Evolutionary conservation across 2,797 vertebrate genomes (phyloP), one percentile per base, ranked within the genome.

Genomic region (Premnoplex brunnescens): DNA sequence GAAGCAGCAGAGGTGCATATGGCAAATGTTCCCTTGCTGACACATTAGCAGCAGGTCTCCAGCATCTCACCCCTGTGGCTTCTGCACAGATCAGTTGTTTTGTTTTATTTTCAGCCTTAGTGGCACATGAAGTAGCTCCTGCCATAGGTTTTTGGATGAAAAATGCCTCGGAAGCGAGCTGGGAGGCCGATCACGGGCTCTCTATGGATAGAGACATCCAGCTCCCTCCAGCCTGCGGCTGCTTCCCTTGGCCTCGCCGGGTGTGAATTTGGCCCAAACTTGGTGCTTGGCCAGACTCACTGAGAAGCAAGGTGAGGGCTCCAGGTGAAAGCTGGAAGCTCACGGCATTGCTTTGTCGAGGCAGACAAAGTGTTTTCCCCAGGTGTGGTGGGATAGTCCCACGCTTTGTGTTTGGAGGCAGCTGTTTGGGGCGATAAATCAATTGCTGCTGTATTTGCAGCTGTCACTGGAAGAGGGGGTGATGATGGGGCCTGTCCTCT

Each of bases 1-100:
- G 78, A 67, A 91, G 43, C 58, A 88, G 55, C 79, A 83, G 73
- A 51, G 2, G 4, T 80, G 46, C 91, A 86, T 66, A 66, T 93
- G 85, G 83, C 88, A 93, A 88, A 88, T 73, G 76, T 79, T 88
- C 62, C 80, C 73, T 94, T 77, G 46, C 89, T 91, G 88, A 58
- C 79, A 91, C 58, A 39, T 93, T 72, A 81, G 46, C 83, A 95
- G 88, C 85, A 83, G 72, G 64, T 95, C 68, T 52, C 52, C 4
- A 0, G 75, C 79, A 51, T 49, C 81, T 89, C 79, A 49, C 43
- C 17, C 68, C 41, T 41, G 67, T 69, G 84, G 71, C 89, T 96
- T 46, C 67, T 69, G 74, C 21, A 4, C 2, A 76, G 81, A 71
- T 68, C 60, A 84, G n/a, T 89, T 85, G 72, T 71, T 91, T 56